Base-by-base conservation (phyloP, 2,797 vertebrate genomes). In the Mormyrus hasselquistii region DNA sequence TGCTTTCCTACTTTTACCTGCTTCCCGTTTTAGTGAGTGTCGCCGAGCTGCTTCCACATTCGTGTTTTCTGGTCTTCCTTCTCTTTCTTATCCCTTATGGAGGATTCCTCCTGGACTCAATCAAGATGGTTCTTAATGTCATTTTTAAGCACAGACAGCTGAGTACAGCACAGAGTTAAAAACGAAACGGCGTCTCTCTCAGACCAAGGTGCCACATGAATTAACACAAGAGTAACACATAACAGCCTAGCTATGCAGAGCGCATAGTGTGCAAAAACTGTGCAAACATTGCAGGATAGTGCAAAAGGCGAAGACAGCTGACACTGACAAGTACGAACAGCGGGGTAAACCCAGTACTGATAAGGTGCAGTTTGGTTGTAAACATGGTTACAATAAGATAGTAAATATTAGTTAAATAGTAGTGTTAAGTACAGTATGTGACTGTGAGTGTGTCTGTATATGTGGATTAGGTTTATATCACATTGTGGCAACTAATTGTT, bases 41-140 rank as follows among this genome's bases (percentile, higher is more conserved):
- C 89, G 73, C 38, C 3, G 3, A 84, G 16, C 57, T 22, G 65
- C n/a, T 55, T 90, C n/a, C 19, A 55, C 0, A 94, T 90, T 12
- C 8, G 38, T 0, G 94, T 95, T 95, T 93, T 95, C 5, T 94
- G 92, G 57, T 91, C 91, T 5, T 88, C 50, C 38, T 14, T 12
- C 7, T 38, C 29, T 59, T 82, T 59, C 38, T n/a, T 52, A 1
- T 52, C 19, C 41, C 34, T 6, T 50, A 88, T 0, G 10, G 44
- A 44, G 47, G 16, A 94, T 94, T 95, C 94, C 90, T 95, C 94
- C 95, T 96, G 93, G 93, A 16, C 4, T 6, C 4, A 57, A n/a
- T 57, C 53, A 57, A 57, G 55, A n/a, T 19, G 0, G 55, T 6
- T 2, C 19, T n/a, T n/a, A 19, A 19, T 55, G 53, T 57, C 5